Evolutionary conservation across 1,140 invertebrate genomes (phyloP), one percentile per base, ranked within the genome.

Genomic region (Drosophila jambulina): DNA sequence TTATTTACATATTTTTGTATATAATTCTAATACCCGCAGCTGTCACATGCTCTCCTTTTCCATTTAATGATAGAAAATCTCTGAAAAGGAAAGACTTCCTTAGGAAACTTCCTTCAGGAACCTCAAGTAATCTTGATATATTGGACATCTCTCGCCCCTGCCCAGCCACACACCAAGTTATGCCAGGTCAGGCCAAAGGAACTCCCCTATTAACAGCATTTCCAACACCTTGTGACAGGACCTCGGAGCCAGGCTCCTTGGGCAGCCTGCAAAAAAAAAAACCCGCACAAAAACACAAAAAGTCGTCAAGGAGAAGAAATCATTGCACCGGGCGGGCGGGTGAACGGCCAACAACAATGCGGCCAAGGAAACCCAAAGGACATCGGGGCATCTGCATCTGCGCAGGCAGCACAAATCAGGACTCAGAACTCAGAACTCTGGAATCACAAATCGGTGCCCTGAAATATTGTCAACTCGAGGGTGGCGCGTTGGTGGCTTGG

Each of bases 201-300:
- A 78, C 82, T 84, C 82, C 82, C 82, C 71, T 67, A 86, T 86
- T 86, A 78, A 82, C 70, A 75, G 75, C 62, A 87, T 86, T 82
- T 86, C 57, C 63, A 63, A 82, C 82, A 86, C 82, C 83, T 87
- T 83, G 81, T 59, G 72, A 63, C 62, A 68, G 57, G 43, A 51
- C 43, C 46, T 60, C 27, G 63, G 29, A 40, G n/a, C 54, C 36
- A 61, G 61, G 34, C 61, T 56, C 43, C 36, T 45, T 36, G 43
- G 49, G 13, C 43, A 56, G 43, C n/a, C 69, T 61, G 76, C 77
- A 76, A 78, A 75, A 72, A 71, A 71, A 74, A 75, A 68, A 62
- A 63, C 62, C 81, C 76, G 62, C 59, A 54, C 70, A 63, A 82
- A 62, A 82, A 82, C 15, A 51, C 61, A 58, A 56, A 60, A 76